Evolutionary conservation across 2,113 vertebrate genomes (phyloP).

Genomic region (Epinephelus cyanopodus): DNA sequence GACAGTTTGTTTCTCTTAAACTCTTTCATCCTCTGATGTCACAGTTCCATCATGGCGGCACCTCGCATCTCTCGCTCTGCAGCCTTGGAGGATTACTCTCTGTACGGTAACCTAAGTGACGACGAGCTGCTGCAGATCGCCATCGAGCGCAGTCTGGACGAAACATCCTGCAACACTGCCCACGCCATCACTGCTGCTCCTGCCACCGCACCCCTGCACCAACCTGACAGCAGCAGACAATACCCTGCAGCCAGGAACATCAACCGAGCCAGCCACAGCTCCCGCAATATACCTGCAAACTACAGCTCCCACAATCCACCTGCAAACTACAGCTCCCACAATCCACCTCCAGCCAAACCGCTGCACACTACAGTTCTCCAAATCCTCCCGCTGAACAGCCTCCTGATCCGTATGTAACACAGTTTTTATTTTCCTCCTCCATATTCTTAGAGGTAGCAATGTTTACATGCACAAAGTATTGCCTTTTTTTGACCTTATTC

Average conservation of each 20-base stretch:
- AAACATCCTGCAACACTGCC: slow-evolving; percentile 38
- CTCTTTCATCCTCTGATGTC: neutral
- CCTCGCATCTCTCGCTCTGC: slow-evolving; percentile 39
- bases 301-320: slow-evolving; percentile 19
- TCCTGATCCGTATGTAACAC: slow-evolving; percentile 66
- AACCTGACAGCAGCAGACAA: slow-evolving; percentile 80
- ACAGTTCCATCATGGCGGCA: slow-evolving; percentile 62
- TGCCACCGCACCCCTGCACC: neutral
- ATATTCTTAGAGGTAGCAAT: neutral
- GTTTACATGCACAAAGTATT: no score
- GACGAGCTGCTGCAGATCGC: slow-evolving; percentile 93
- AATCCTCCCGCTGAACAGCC: slow-evolving; percentile 65
- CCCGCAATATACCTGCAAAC: slow-evolving; percentile 10
- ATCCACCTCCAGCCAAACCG: neutral
- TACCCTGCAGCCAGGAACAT: slow-evolving; percentile 33
- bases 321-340: neutral
- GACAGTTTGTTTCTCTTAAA: neutral
- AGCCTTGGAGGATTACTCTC: slow-evolving; percentile 90
- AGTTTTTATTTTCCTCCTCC: neutral
- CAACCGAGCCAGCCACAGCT: neutral
- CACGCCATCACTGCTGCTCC: neutral
- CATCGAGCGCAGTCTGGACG: slow-evolving; percentile 91
- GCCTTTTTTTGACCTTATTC: no score
- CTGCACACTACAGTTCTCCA: slow-evolving; percentile 64
- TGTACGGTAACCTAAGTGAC: slow-evolving; percentile 91